phyloP scores from a whole-genome alignment of 2,888 invertebrate genomes.

The Magallana nippona region DNA sequence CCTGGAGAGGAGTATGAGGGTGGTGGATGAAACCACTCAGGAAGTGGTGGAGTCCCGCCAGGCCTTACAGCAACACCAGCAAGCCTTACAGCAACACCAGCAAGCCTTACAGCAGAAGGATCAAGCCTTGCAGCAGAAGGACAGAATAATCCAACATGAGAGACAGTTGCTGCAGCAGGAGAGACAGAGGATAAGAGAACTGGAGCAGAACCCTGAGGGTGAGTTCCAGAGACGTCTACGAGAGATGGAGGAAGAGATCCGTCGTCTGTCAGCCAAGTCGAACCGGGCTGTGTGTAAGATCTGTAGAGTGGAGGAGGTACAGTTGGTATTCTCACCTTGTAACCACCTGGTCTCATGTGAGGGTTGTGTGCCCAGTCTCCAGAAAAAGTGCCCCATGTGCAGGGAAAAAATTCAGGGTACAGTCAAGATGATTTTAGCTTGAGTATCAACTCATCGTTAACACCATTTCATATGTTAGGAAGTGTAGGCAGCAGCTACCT shows the following conservation, averaged over 20 bases:
- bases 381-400: neutral
- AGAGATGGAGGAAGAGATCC: neutral
- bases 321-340: neutral
- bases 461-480: neutral
- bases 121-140: neutral
- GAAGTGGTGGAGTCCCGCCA: neutral
- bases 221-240: neutral
- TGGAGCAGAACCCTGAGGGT: neutral
- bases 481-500: neutral
- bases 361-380: neutral
- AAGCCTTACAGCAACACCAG: neutral
- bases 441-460: neutral
- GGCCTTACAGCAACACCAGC: neutral
- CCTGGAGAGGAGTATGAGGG: neutral
- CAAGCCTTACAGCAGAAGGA: neutral
- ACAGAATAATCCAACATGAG: neutral
- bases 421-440: neutral
- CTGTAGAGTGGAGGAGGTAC: neutral
- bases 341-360: neutral
- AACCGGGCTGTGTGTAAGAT: neutral
- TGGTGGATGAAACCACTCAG: neutral
- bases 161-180: neutral
- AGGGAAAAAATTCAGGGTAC: slow-evolving; percentile 2
- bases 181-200: neutral
- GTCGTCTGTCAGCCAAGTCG: neutral